Evolutionary conservation across 23 tunicate species (phyloP).

Genomic region (Pegea sp.): DNA sequence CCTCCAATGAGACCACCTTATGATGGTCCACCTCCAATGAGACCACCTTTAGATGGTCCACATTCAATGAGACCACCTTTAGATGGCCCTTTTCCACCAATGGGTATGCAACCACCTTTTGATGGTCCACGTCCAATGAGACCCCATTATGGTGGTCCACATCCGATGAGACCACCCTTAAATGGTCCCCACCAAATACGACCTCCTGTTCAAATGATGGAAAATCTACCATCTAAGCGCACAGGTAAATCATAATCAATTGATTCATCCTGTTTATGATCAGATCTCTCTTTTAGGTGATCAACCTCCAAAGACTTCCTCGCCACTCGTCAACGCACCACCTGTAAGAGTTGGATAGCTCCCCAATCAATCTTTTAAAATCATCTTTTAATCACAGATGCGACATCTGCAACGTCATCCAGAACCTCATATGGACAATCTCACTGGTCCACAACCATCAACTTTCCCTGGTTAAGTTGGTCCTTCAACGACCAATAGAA

Average conservation of each 20-base stretch:
- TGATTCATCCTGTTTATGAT: too few species aligned
- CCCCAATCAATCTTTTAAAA: too few species aligned
- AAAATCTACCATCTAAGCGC: background rate
- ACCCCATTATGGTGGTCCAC: background rate
- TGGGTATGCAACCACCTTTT: conserved; percentile 3
- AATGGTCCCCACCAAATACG: background rate
- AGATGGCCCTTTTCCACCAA: conserved; percentile 1
- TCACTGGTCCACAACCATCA: too few species aligned
- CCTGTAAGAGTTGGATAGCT: conserved; percentile 10
- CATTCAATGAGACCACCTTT: background rate
- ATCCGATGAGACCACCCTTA: background rate
- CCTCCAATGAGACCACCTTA: conserved; percentile 9
- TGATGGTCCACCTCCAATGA: conserved; percentile 22
- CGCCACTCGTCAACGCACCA: conserved; percentile 1
- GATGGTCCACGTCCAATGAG: conserved; percentile 5
- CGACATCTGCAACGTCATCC: too few species aligned
- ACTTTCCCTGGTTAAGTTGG: too few species aligned
- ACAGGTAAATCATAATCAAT: too few species aligned
- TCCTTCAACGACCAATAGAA: too few species aligned
- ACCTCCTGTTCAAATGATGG: too few species aligned
- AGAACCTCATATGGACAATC: too few species aligned
- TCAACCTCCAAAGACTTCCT: conserved; percentile 18
- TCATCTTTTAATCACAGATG: too few species aligned
- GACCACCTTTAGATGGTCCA: background rate
- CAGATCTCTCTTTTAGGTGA: too few species aligned